phyloP scores from a whole-genome alignment of 2,888 invertebrate species.

The Anoplius nigerrimus region DNA sequence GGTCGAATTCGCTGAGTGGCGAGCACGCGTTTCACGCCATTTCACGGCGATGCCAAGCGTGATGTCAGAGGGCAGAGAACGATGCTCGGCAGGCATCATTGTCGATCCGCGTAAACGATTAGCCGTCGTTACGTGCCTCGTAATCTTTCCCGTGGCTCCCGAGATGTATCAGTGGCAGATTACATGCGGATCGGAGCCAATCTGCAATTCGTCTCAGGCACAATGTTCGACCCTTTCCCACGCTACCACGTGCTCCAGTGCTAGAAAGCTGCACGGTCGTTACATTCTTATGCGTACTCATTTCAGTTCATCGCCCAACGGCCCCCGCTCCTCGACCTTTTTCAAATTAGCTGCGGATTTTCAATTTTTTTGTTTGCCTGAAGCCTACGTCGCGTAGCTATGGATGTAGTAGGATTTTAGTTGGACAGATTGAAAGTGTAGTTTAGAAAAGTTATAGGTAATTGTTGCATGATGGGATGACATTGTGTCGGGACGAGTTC shows the following conservation, averaged over 20 bases:
- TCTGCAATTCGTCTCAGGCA: conserved; percentile 52
- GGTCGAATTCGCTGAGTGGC: too few species aligned
- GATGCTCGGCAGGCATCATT: neutral
- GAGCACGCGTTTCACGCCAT: conserved; percentile 7
- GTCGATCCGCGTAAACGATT: conserved; percentile 37
- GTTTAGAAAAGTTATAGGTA: too few species aligned
- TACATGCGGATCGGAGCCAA: conserved; percentile 40
- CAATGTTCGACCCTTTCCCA: conserved; percentile 53
- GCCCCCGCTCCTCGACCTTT: too few species aligned
- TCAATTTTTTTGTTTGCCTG: too few species aligned
- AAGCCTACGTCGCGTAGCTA: too few species aligned
- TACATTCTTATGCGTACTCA: too few species aligned
- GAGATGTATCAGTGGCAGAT: conserved; percentile 31
- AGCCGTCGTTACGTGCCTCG: conserved; percentile 32
- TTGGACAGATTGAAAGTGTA: too few species aligned
- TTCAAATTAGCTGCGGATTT: too few species aligned
- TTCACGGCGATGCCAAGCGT: conserved; percentile 4
- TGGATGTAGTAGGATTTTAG: too few species aligned
- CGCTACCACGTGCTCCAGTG: conserved; percentile 43
- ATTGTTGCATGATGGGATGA: too few species aligned
- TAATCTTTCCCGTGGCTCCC: conserved; percentile 11
- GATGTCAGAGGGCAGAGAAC: neutral
- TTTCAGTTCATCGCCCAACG: too few species aligned
- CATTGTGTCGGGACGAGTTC: too few species aligned
- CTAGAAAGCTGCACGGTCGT: conserved; percentile 8